A percentile compares a stretch with the other conserved stretches of the same genome.
Conservation (phyloP, 2,113 vertebrate genomes). For the Narcine bancroftii region DNA sequence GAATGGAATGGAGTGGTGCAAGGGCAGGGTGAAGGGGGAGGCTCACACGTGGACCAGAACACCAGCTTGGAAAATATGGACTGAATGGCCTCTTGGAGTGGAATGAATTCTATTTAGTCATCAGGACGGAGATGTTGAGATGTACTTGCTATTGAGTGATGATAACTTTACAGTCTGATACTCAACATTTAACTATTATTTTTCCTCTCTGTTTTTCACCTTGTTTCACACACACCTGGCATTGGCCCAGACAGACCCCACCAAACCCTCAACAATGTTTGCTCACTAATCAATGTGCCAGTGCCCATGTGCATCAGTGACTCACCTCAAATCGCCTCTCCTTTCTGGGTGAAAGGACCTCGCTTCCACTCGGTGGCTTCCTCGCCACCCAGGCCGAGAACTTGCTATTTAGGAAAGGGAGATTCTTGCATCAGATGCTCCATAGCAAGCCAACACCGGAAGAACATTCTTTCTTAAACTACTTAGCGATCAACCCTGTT, state of each 20-base stretch:
- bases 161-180: not conserved
- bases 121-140: not conserved
- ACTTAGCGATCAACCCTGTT: no score
- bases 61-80: not conserved
- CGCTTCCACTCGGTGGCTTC: not conserved
- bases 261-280: no score
- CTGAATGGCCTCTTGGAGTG: no score
- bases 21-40: not conserved
- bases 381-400: not conserved
- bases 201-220: not conserved
- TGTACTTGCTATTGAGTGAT: not conserved
- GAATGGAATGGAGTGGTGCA: not conserved
- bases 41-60: not conserved
- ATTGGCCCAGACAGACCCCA: not conserved
- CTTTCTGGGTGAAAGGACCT: not conserved
- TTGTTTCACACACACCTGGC: no score
- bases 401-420: not conserved
- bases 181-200: not conserved
- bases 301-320: not conserved
- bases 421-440: not conserved
- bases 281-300: not conserved
- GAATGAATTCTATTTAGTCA: not conserved
- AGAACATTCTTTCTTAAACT: not conserved
- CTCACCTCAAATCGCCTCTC: not conserved
- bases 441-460: not conserved